Percentiles rank a stretch among this genome's conserved stretches.
Conservation (phyloP, 2,113 vertebrate species). For the Nothobranchius furzeri region DNA sequence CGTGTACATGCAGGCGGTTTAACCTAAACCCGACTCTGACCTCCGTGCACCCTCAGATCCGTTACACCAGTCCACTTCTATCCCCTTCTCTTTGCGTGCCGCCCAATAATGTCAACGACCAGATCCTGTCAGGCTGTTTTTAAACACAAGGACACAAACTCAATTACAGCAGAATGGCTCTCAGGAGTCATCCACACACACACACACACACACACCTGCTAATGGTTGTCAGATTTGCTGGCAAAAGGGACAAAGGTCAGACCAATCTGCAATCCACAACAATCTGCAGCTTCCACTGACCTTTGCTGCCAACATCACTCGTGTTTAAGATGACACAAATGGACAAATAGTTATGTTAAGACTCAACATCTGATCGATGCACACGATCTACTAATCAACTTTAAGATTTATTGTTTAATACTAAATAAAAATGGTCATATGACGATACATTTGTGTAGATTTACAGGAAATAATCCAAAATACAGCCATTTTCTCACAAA, state of each 20-base stretch:
- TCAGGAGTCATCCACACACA: slow-evolving; percentile 39
- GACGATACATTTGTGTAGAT: too few species aligned
- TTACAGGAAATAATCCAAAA: too few species aligned
- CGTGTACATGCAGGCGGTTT: slow-evolving; percentile 63
- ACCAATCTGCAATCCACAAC: slow-evolving; percentile 76
- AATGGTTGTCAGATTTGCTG: slow-evolving; percentile 70
- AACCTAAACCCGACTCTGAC: slow-evolving; percentile 75
- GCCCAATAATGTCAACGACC: slow-evolving; percentile 69
- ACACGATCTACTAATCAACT: too few species aligned
- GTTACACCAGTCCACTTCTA: slow-evolving; percentile 56
- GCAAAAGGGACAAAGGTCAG: slow-evolving; percentile 70
- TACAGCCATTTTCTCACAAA: too few species aligned
- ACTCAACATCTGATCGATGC: too few species aligned
- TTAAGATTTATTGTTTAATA: too few species aligned
- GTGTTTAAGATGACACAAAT: slow-evolving; percentile 56
- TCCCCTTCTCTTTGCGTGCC: slow-evolving; percentile 62
- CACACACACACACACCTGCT: slow-evolving; percentile 65
- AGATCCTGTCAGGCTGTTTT: slow-evolving; percentile 76
- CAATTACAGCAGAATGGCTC: slow-evolving; percentile 75
- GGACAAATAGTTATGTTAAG: slow-evolving; percentile 4
- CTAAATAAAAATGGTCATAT: too few species aligned
- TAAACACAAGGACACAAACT: slow-evolving; percentile 81
- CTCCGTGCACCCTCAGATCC: slow-evolving; percentile 50
- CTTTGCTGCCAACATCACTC: slow-evolving; percentile 71
- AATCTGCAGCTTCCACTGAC: slow-evolving; percentile 70